These are phyloP conservation scores for Serripes groenlandicus DNA, from an alignment of 2,888 invertebrate genomes.

Conservation along the genomic window DNA sequence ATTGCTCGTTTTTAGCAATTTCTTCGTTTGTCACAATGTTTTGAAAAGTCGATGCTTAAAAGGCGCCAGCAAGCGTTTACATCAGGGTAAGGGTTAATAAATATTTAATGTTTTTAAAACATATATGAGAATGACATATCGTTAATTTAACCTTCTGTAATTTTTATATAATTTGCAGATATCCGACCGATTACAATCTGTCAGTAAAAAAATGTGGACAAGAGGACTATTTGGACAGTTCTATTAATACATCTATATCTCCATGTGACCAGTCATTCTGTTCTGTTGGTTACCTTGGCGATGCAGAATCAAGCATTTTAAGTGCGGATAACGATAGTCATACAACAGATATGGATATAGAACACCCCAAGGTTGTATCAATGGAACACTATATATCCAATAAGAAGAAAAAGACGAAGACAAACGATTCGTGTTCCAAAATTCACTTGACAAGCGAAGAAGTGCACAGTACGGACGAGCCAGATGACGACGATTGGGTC, in stretches of 20 bases:
- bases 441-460: background rate
- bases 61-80: too few relatives aligned
- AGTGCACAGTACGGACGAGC: background rate
- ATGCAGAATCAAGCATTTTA: background rate
- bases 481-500: conserved; percentile 44
- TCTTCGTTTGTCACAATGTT: too few relatives aligned
- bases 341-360: background rate
- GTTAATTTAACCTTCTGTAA: too few relatives aligned
- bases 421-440: background rate
- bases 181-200: too few relatives aligned
- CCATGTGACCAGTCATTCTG: conserved; percentile 35
- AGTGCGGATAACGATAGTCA: background rate
- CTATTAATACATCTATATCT: conserved; percentile 35
- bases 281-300: conserved; percentile 42
- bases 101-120: too few relatives aligned
- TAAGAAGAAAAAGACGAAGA: background rate
- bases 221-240: conserved; percentile 17
- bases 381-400: background rate
- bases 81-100: too few relatives aligned
- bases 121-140: too few relatives aligned
- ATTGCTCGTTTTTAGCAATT: too few relatives aligned
- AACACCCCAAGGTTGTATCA: too few relatives aligned
- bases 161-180: too few relatives aligned
- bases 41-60: too few relatives aligned
- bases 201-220: background rate